Base-by-base conservation (phyloP, 2,113 vertebrate species). In the Kryptolebias marmoratus region DNA sequence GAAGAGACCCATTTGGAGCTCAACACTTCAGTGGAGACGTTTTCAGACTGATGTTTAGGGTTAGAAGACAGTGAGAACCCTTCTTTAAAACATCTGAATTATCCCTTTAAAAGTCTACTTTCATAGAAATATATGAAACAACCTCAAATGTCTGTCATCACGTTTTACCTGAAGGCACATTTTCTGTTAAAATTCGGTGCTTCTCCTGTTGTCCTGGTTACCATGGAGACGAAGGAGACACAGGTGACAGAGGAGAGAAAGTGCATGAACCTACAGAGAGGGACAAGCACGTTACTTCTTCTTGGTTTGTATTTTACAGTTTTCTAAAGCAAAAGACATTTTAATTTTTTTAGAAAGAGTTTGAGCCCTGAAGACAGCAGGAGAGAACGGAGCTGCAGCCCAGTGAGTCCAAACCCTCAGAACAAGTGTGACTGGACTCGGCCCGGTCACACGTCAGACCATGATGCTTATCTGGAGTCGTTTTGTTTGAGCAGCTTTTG, bases 401-500 rank as follows among this genome's bases (percentile, higher is more conserved):
- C 69, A 36, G 42, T 4, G 0, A 8, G 31, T 48, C 59, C 53
- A 64, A 45, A 70, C 77, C 63, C 69, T 50, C 57, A 2, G 44
- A 61, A 49, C 32, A 1, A 22, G 10, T 59, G 45, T 16, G 52
- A 73, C 18, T 1, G 44, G 47, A 44, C 55, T 32, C 0, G 68
- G 49, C 79, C 75, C 0, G 68, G 55, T 75, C 74, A 68, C 30
- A 36, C 47, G 68, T 53, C 62, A 68, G 69, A 36, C 32, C 7
- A 49, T n/a, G 71, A 68, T 68, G 73, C 47, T 66, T 53, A 72
- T 82, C 73, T 73, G 31, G 63, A 63, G 56, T 59, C 75, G 57
- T 61, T 76, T 66, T 70, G 64, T 79, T 60, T 11, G 57, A 31
- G 61, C 13, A 22, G 61, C 48, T 70, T 67, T 9, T 45, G 69